These are phyloP conservation scores for Corythornis vintsioides DNA, from an alignment of 2,113 vertebrate species.

Conservation along the genomic window DNA sequence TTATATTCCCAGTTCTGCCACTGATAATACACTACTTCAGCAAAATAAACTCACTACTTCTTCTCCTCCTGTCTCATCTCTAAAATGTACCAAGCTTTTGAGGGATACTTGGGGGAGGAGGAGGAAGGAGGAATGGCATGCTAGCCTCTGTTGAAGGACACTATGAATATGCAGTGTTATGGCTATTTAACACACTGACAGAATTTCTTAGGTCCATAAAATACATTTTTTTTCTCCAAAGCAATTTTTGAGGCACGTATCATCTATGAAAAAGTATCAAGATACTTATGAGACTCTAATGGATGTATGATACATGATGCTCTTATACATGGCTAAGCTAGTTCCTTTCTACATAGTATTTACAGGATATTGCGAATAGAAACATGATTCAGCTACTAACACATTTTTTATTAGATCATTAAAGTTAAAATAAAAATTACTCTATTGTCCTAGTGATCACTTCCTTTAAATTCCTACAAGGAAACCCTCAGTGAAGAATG, in stretches of 20 bases:
- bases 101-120: not conserved
- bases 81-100: not conserved
- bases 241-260: not conserved
- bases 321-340: not conserved
- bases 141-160: not conserved
- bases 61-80: not conserved
- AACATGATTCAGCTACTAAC: not conserved
- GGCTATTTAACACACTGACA: not conserved
- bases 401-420: not conserved
- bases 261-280: not conserved
- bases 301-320: fast-evolving
- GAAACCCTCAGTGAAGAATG: not conserved
- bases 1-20: constrained; percentile 2
- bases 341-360: not conserved
- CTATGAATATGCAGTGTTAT: not conserved
- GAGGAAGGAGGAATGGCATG: not conserved
- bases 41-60: not conserved
- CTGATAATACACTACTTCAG: not conserved
- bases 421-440: not conserved
- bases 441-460: not conserved
- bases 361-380: not conserved
- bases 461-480: not conserved
- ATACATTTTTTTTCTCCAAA: not conserved
- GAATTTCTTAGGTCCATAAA: not conserved
- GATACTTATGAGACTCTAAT: not conserved